Conservation (phyloP, 2,113 vertebrate genomes). For the Aegotheles bennettii region DNA sequence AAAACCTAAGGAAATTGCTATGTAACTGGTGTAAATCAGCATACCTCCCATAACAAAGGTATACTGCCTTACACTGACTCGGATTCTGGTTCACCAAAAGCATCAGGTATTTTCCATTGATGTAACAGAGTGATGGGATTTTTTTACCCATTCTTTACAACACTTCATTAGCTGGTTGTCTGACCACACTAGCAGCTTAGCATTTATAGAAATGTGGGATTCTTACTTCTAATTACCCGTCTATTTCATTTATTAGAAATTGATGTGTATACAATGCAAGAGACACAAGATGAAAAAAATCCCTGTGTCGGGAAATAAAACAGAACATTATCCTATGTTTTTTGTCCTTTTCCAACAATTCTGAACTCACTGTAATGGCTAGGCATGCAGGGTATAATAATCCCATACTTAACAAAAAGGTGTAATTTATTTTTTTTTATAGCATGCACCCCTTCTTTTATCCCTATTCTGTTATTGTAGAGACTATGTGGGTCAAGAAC, state of each 20-base stretch:
- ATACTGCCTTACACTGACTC: background rate
- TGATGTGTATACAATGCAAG: background rate
- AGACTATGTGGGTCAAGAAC: background rate
- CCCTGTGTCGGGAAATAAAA: background rate
- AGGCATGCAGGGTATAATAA: background rate
- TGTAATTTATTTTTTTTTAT: background rate
- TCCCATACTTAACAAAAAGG: background rate
- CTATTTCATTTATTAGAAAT: background rate
- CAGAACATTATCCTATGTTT: background rate
- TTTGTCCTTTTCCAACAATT: background rate
- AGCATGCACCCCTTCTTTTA: background rate
- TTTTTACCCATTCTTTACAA: background rate
- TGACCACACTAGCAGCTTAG: background rate
- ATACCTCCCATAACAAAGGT: background rate
- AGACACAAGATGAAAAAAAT: background rate
- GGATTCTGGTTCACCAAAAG: background rate
- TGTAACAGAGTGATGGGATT: fast-evolving
- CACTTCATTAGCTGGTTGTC: background rate
- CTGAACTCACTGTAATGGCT: background rate
- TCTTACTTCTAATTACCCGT: background rate
- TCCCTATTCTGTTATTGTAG: background rate
- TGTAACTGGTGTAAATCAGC: background rate
- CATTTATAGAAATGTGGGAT: background rate
- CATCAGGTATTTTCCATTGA: background rate
- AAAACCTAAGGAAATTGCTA: background rate